Evolutionary conservation across 2,113 vertebrate species (phyloP).

Genomic region (Oplegnathus fasciatus): DNA sequence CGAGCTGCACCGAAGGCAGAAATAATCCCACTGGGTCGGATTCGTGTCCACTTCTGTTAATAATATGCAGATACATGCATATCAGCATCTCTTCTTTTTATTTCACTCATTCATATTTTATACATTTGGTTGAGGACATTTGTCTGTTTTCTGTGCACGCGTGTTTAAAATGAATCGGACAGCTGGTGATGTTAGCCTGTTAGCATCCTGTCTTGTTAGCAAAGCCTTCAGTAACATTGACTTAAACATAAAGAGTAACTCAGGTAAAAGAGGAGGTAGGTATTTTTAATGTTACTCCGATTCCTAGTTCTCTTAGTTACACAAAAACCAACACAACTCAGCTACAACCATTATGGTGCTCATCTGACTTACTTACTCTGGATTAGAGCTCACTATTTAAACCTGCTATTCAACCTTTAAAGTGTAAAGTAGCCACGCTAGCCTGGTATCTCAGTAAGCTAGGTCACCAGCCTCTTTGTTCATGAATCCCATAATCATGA

Average conservation of each 20-base stretch:
- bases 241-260: slow-evolving; percentile 22
- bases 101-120: not conserved
- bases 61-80: not conserved
- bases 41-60: not conserved
- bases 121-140: not conserved
- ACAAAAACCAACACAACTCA: slow-evolving; percentile 6
- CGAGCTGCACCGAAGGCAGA: slow-evolving; percentile 25
- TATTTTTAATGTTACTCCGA: slow-evolving; percentile 20
- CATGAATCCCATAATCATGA: slow-evolving; percentile 32
- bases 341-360: not conserved
- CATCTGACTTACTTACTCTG: not conserved
- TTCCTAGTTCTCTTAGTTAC: not conserved
- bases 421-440: slow-evolving; percentile 1
- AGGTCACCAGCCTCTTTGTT: not conserved
- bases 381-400: not conserved
- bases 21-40: slow-evolving; percentile 17
- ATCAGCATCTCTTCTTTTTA: not conserved
- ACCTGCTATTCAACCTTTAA: slow-evolving; percentile 14
- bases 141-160: not conserved
- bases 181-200: not conserved
- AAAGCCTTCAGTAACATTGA: slow-evolving; percentile 14
- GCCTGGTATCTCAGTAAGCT: slow-evolving; percentile 12
- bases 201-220: not conserved
- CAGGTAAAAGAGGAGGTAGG: slow-evolving; percentile 55
- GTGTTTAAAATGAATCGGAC: not conserved